Evolutionary conservation across 2,113 vertebrate species (phyloP).

Genomic region (Aramus guarauna): DNA sequence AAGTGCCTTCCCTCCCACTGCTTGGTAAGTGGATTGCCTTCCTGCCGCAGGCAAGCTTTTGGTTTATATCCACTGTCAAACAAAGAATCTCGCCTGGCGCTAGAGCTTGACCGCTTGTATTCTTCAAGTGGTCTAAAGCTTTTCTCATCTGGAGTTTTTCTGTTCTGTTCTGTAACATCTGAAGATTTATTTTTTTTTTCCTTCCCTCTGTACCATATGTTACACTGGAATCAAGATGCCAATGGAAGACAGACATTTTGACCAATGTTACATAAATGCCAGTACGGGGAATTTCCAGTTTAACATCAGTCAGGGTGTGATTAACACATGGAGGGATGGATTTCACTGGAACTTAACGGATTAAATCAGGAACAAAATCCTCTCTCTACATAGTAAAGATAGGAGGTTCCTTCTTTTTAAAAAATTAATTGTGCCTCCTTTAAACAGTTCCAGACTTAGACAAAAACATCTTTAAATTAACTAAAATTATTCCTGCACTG

Average conservation of each 20-base stretch:
- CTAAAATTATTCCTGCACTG: neutral
- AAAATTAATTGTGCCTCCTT: neutral
- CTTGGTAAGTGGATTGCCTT: slow-evolving; percentile 6
- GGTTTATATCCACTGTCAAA: slow-evolving; percentile 8
- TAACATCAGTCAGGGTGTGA: neutral
- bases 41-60: slow-evolving; percentile 19
- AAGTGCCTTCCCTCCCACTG: neutral
- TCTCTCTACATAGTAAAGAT: neutral
- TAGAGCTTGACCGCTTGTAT: neutral
- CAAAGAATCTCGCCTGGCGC: neutral
- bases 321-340: neutral
- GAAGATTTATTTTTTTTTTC: neutral
- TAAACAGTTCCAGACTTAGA: neutral
- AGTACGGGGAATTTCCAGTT: neutral
- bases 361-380: neutral
- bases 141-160: slow-evolving; percentile 27
- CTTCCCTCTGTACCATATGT: neutral
- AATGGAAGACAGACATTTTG: neutral
- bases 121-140: neutral
- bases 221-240: neutral
- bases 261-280: neutral
- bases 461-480: neutral
- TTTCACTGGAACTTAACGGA: neutral
- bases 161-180: neutral
- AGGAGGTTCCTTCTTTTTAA: neutral